These are phyloP conservation scores for Notarius quadriscutis DNA, from an alignment of 2,113 vertebrate species.

Conservation along the genomic window DNA sequence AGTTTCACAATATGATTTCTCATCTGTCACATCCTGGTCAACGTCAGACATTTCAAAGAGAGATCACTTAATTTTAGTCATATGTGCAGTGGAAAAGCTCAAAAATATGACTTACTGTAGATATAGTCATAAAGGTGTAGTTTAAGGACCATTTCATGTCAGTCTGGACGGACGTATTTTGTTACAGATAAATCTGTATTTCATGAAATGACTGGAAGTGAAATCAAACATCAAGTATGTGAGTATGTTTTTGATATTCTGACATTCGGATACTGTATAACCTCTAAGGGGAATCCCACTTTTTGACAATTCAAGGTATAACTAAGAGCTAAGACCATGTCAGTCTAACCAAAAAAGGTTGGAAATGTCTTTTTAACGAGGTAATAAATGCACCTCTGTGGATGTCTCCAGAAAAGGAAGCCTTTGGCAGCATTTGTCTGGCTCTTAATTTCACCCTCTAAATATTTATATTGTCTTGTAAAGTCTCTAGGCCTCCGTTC, in stretches of 20 bases:
- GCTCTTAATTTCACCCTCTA: constrained; percentile 38
- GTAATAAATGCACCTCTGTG: constrained; percentile 23
- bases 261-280: neutral
- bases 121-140: constrained; percentile 17
- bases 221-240: neutral
- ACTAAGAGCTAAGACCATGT: neutral
- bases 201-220: constrained; percentile 9
- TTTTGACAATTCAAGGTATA: neutral
- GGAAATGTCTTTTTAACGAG: constrained; percentile 50
- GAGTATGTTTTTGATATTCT: neutral
- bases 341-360: constrained; percentile 20
- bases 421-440: constrained; percentile 35
- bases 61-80: neutral
- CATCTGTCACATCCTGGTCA: neutral
- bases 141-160: neutral
- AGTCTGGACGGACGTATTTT: neutral
- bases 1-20: neutral
- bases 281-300: neutral
- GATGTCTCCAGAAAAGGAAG: constrained; percentile 32
- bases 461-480: constrained; percentile 50
- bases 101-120: neutral
- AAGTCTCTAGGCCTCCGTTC: constrained; percentile 27
- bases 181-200: constrained; percentile 10
- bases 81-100: neutral
- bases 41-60: neutral